Percentiles rank a stretch among this genome's conserved stretches.
These are phyloP conservation scores for Liparis tanakae DNA, from an alignment of 2,797 vertebrate species.

Conservation along the genomic window DNA sequence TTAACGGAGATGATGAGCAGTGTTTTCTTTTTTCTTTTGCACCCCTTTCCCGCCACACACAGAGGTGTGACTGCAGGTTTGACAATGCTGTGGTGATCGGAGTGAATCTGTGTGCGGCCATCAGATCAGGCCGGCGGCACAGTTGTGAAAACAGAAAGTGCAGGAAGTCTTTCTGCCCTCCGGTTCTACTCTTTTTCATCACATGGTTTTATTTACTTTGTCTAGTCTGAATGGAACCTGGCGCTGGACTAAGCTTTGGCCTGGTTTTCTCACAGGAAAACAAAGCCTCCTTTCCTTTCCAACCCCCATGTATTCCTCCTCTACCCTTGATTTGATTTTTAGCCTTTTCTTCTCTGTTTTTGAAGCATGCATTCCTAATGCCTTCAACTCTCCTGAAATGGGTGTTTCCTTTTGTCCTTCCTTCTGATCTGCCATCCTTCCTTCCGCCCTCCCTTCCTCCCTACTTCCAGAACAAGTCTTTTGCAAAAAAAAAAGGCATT, in stretches of 20 bases:
- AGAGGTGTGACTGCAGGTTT: conserved; percentile 47
- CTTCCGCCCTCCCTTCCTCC: conserved; percentile 19
- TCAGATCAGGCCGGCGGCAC: conserved; percentile 62
- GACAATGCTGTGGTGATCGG: conserved; percentile 55
- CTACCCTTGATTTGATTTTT: conserved; percentile 65
- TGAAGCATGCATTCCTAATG: conserved; percentile 68
- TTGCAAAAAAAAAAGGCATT: conserved; percentile 33
- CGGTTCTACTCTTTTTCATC: conserved; percentile 60
- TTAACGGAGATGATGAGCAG: conserved; percentile 24
- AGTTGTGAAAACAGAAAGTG: conserved; percentile 63
- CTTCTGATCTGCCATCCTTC: conserved; percentile 20
- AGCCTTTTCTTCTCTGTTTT: conserved; percentile 66
- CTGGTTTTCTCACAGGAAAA: conserved; percentile 53
- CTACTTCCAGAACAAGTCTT: conserved; percentile 23
- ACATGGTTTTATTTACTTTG: conserved; percentile 73
- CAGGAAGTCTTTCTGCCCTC: conserved; percentile 46
- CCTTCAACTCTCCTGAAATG: conserved; percentile 38
- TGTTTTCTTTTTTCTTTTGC: conserved; percentile 3
- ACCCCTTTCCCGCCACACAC: conserved; percentile 11
- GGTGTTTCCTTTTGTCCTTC: conserved; percentile 41
- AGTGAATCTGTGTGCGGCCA: conserved; percentile 49
- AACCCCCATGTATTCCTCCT: conserved; percentile 33
- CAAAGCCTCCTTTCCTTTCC: conserved; percentile 51
- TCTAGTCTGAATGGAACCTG: conserved; percentile 74
- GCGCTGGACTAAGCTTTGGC: conserved; percentile 59